Conservation (phyloP, 2,888 invertebrate genomes). For the Neocrepidodera transversa region DNA sequence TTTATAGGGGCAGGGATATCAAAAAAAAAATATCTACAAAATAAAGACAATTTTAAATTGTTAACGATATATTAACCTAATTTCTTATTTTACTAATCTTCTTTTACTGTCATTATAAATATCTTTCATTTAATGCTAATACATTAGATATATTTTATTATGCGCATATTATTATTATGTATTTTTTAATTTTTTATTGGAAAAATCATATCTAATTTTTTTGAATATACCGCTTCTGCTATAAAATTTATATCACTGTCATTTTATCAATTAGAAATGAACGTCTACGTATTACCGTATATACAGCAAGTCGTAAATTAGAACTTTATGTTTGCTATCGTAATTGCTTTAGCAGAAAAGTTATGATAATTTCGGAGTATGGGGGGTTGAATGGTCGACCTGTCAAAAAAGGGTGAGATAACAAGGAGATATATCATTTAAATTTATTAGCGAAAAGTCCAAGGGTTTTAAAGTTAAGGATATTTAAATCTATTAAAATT, state of each 20-base stretch:
- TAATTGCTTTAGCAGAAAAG: constrained; percentile 56
- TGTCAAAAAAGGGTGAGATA: constrained; percentile 33
- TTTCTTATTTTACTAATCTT: too few relatives aligned
- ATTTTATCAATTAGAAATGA: constrained; percentile 62
- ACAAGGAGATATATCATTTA: constrained; percentile 26
- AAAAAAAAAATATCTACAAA: too few relatives aligned
- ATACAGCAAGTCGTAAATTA: constrained; percentile 56
- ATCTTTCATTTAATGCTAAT: too few relatives aligned
- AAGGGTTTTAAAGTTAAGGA: background rate
- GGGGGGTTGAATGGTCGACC: constrained; percentile 12
- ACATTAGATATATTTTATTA: too few relatives aligned
- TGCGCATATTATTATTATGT: too few relatives aligned
- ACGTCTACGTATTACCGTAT: constrained; percentile 46
- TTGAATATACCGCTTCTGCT: background rate
- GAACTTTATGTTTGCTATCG: constrained; percentile 58
- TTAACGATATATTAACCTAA: too few relatives aligned
- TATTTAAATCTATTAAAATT: too few relatives aligned
- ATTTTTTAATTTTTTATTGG: too few relatives aligned
- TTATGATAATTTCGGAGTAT: constrained; percentile 42
- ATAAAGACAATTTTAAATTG: too few relatives aligned
- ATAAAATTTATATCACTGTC: constrained; percentile 62
- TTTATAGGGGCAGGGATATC: background rate
- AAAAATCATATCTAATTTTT: too few relatives aligned
- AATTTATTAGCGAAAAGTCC: constrained; percentile 18
- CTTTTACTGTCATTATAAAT: too few relatives aligned